Base-by-base conservation (phyloP, 2,888 invertebrate genomes). In the Alloscopus bannaensis region DNA sequence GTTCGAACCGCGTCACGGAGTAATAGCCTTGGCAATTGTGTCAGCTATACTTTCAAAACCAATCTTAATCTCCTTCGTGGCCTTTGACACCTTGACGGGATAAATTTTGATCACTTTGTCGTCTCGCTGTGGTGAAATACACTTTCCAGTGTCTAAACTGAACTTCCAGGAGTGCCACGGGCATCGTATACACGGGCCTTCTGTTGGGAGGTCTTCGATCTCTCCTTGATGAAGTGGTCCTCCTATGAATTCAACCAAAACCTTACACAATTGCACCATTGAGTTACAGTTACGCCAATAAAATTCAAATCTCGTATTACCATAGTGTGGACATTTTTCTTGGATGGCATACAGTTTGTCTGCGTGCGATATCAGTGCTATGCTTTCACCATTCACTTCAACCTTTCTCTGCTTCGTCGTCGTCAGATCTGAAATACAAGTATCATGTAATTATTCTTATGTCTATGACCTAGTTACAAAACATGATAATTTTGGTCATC, bases 131-230 rank as follows among this genome's bases (percentile, higher is more conserved):
- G 86, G 86, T 28, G 70, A 80, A 3, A 86, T 55, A 66, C 86
- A 86, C n/a, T 81, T 75, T 18, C 86, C 86, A 16, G 80, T 72
- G 3, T 31, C 42, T 18, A 86, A 62, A 57, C 82, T 79, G 64
- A 86, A 86, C 57, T 84, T 84, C 86, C 86, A 86, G 0, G 80
- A 76, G 47, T 86, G 86, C 86, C 84, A 86, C 2, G 86, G 86
- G 66, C 86, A 86, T 18, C 83, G 82, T 22, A 86, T 81, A 55
- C 84, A 86, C 0, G 72, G 36, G 2, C 81, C 80, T 6, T 77
- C 47, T 3, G 57, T 22, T 1, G 84, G 82, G 13, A 86, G 28
- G 22, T 86, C 86, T 62, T 86, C 86, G 29, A 84, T 83, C 8
- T 84, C 85, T 3, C 83, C 84, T 55, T 79, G 79, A 50, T 80